Evolutionary conservation across 1,140 invertebrate species (phyloP).

Genomic region (Pseudomyrmex sp.): DNA sequence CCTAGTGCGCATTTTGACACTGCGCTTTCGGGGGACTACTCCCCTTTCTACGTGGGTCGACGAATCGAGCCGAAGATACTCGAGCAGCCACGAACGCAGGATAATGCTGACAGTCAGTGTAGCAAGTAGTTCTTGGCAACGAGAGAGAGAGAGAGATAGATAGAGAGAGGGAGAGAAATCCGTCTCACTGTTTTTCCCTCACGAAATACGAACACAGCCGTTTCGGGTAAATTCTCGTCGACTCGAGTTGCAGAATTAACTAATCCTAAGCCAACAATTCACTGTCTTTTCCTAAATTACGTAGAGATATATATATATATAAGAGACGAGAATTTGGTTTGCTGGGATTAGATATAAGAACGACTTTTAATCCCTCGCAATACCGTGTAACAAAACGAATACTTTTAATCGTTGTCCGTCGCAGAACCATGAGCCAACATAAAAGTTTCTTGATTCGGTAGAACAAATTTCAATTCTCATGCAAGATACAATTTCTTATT

Average conservation of each 20-base stretch:
- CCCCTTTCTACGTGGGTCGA: constrained; percentile 14
- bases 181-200: constrained; percentile 17
- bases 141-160: background rate
- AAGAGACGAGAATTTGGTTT: constrained; percentile 21
- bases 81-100: constrained; percentile 10
- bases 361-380: background rate
- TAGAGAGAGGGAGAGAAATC: background rate
- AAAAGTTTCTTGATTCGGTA: background rate
- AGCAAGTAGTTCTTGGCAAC: constrained; percentile 28
- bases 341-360: background rate
- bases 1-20: constrained; percentile 28
- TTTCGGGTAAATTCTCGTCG: background rate
- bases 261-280: background rate
- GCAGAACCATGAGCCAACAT: no score
- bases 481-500: no score
- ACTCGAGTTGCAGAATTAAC: constrained; percentile 7
- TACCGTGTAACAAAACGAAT: constrained; percentile 7
- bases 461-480: background rate
- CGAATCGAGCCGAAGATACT: constrained; percentile 23
- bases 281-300: background rate
- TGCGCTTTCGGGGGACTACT: constrained; percentile 26
- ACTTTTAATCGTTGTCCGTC: background rate
- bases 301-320: background rate
- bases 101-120: constrained; percentile 42
- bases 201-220: background rate